Evolutionary conservation across 2,888 invertebrate species (phyloP), one percentile per base, ranked within the genome.

Genomic region (Argynnis bischoffii): DNA sequence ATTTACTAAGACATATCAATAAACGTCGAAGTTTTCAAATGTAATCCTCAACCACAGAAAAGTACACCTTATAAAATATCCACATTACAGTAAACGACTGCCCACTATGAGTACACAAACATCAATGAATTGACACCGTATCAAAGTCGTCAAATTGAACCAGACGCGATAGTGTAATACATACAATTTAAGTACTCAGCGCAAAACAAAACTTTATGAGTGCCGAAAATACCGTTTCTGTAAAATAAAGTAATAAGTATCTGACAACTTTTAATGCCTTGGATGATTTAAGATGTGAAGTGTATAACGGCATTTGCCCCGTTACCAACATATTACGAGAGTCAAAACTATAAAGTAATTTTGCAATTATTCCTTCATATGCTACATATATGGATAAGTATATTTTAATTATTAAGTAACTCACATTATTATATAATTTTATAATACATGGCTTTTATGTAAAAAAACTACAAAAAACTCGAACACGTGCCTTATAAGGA

Each of bases 101-200:
- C 74, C 72, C 81, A 73, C 73, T 70, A 64, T 79, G 78, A 76
- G 76, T 74, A 73, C 83, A 80, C 82, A 77, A 76, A 81, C 85
- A 80, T 89, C 84, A 89, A 87, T 90, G 88, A 80, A 83, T 81
- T 81, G 82, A 82, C 79, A 81, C 73, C 71, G 68, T 79, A 77
- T 78, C 80, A 76, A 77, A 80, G 72, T 73, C 73, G 75, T 74
- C 75, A 72, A 75, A 72, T 75, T 51, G 56, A 63, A 76, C 72
- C 73, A 73, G 64, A 74, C 69, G 75, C 73, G 82, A 84, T 83
- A 83, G 81, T 59, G 63, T 67, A 64, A 65, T 53, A 55, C 14
- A 35, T 2, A 18, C 21, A 61, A 14, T 50, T 35, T 61, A n/a
- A n/a, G n/a, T n/a, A 61, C 13, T 48, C 26, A 61, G 18, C 4